Conservation (phyloP, 1,140 invertebrate species). For the Tyrophagus putrescentiae region DNA sequence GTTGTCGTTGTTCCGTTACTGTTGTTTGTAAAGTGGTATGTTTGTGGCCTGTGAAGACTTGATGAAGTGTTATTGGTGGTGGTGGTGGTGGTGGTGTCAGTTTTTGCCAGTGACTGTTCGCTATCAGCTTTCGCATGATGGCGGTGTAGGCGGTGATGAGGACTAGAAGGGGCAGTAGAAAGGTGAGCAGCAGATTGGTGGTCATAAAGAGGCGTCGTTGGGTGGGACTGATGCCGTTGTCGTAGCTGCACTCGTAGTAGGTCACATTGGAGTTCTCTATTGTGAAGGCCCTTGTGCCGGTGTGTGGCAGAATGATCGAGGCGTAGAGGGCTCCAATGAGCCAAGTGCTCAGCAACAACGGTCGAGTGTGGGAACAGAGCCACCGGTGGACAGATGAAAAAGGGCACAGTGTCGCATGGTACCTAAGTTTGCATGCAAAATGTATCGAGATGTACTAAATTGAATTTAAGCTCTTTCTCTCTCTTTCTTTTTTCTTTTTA, state of each 20-base stretch:
- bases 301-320: background rate
- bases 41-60: too few species aligned
- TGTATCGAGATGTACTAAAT: too few species aligned
- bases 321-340: background rate
- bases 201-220: background rate
- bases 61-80: too few species aligned
- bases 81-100: too few species aligned
- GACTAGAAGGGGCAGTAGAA: background rate
- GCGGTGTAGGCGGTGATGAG: background rate
- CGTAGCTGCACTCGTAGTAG: constrained; percentile 13
- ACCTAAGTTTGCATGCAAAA: too few species aligned
- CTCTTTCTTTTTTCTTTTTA: too few species aligned
- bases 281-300: background rate
- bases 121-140: background rate
- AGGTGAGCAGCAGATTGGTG: constrained; percentile 5
- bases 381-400: constrained; percentile 1
- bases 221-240: background rate
- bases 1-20: too few species aligned
- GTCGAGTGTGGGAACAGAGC: background rate
- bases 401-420: constrained; percentile 8
- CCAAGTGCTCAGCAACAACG: background rate
- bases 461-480: too few species aligned
- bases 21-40: too few species aligned
- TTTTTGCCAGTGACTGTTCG: too few species aligned
- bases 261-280: too few species aligned